These are phyloP conservation scores for Psix sp. DNA, from an alignment of 1,140 invertebrate genomes.

Conservation along the genomic window DNA sequence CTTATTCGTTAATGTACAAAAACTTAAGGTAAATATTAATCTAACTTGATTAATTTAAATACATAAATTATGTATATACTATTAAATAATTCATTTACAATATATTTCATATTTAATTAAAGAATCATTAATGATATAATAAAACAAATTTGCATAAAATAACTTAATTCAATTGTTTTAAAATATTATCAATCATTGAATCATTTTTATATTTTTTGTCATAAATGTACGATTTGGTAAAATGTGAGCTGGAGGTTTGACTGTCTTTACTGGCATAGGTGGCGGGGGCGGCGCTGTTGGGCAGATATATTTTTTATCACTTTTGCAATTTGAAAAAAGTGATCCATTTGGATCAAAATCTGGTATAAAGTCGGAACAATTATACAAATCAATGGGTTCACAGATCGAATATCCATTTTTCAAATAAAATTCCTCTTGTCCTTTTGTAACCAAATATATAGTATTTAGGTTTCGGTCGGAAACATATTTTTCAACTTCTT, in stretches of 20 bases:
- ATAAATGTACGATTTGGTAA: slow-evolving; percentile 54
- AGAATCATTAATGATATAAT: no score
- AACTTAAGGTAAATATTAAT: no score
- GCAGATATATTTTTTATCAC: slow-evolving; percentile 49
- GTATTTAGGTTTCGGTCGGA: slow-evolving; percentile 79
- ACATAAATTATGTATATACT: no score
- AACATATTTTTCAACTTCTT: slow-evolving; percentile 82
- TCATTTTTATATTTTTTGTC: slow-evolving; percentile 45
- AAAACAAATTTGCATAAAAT: background rate
- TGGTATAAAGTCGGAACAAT: slow-evolving; percentile 62
- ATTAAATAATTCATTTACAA: no score
- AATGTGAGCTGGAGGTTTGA: slow-evolving; percentile 24
- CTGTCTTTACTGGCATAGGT: slow-evolving; percentile 68
- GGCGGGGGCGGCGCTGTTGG: slow-evolving; percentile 70
- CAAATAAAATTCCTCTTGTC: slow-evolving; percentile 85
- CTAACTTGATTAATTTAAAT: no score
- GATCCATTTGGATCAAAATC: slow-evolving; percentile 35
- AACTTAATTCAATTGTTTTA: background rate
- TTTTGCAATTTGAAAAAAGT: slow-evolving; percentile 15
- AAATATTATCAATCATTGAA: background rate
- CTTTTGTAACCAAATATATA: slow-evolving; percentile 86
- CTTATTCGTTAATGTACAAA: no score
- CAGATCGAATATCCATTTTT: slow-evolving; percentile 85
- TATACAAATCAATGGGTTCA: slow-evolving; percentile 83
- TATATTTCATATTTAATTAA: no score